Conservation (phyloP, 2,888 invertebrate genomes). For the Chalcis sispes region DNA sequence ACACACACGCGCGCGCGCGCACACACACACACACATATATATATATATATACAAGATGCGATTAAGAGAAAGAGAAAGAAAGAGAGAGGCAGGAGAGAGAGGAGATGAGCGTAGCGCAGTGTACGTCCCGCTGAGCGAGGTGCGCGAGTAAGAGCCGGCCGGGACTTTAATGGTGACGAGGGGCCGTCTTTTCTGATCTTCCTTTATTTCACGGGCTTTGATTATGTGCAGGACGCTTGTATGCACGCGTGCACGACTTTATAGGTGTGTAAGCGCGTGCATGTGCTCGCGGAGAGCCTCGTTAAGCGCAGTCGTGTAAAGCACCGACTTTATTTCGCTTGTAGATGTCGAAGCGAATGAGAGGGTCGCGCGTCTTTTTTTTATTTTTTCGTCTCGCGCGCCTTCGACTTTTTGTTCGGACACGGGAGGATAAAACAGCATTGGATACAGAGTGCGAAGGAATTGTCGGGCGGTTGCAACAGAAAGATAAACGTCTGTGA, state of each 20-base stretch:
- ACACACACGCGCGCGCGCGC: not conserved
- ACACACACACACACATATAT: not conserved
- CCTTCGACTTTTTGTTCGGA: conserved; percentile 8
- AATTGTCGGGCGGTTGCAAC: not conserved
- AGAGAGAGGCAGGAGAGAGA: too few relatives aligned
- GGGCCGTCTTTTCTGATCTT: conserved; percentile 49
- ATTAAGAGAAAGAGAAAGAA: conserved; percentile 27
- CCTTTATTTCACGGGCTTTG: conserved; percentile 48
- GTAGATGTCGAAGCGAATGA: not conserved
- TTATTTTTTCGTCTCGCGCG: not conserved
- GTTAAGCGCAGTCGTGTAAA: conserved; percentile 35
- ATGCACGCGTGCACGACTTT: too few relatives aligned
- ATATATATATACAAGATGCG: conserved; percentile 6
- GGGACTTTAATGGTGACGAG: conserved; percentile 52
- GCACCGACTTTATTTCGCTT: conserved; percentile 33
- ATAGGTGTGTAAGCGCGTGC: conserved; percentile 14
- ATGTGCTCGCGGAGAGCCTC: conserved; percentile 27
- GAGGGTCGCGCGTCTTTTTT: not conserved
- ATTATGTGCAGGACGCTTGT: conserved; percentile 56
- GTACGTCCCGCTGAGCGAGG: conserved; percentile 39
- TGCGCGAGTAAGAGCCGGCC: not conserved
- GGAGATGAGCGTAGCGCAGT: too few relatives aligned
- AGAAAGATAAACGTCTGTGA: not conserved
- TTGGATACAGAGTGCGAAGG: not conserved
- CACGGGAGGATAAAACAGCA: not conserved